phyloP scores from a whole-genome alignment of 2,888 invertebrate species.

The Acanthosepion lycidas region DNA sequence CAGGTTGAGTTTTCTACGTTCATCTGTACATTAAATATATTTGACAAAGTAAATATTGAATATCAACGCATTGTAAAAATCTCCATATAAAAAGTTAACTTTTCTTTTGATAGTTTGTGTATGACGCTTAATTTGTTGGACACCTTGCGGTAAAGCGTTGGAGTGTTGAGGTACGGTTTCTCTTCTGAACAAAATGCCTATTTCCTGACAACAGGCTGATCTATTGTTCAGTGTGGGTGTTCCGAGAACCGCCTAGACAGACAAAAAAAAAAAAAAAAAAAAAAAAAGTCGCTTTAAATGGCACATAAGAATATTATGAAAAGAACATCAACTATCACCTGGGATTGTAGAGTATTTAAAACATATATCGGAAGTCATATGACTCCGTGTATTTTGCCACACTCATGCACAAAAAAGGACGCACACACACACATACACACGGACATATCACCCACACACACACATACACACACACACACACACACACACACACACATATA shows the following conservation, averaged over 20 bases:
- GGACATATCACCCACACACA: no score
- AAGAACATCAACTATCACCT: neutral
- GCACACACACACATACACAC: no score
- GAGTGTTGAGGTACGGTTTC: neutral
- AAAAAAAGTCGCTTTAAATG: neutral
- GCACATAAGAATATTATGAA: neutral
- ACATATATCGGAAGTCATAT: neutral
- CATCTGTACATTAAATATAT: no score
- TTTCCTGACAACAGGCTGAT: neutral
- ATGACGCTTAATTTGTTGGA: neutral
- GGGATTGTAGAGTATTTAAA: neutral
- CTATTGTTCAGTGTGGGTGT: constrained; percentile 13
- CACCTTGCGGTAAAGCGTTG: neutral
- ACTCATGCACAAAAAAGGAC: no score
- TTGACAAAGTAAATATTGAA: no score
- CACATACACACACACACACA: no score
- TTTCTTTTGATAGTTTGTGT: no score
- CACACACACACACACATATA: no score
- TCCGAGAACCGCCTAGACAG: neutral
- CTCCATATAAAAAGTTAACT: no score
- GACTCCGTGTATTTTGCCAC: neutral
- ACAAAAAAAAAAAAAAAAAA: neutral
- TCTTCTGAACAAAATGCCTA: neutral
- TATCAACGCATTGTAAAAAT: no score
- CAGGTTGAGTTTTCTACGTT: no score